Evolutionary conservation across 2,888 invertebrate genomes (phyloP).

Genomic region (Pocota personata): DNA sequence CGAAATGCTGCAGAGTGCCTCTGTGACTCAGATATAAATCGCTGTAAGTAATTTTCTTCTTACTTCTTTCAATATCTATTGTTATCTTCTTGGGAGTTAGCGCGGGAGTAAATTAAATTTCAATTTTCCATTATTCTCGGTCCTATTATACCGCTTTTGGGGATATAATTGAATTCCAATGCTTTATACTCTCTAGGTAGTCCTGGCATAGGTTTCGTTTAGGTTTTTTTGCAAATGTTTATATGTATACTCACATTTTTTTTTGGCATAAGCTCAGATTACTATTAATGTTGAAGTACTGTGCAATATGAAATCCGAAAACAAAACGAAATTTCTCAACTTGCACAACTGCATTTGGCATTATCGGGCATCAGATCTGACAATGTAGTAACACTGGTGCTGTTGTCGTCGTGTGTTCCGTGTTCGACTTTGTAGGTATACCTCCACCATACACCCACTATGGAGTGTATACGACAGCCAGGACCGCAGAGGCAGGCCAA

Average conservation of each 20-base stretch:
- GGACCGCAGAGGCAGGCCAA: constrained; percentile 6
- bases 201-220: not conserved
- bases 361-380: constrained; percentile 55
- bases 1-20: constrained; percentile 10
- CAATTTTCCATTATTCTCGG: constrained; percentile 49
- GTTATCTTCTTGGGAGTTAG: not conserved
- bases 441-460: not conserved
- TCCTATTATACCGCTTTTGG: constrained; percentile 15
- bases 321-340: constrained; percentile 24
- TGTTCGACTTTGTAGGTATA: constrained; percentile 12
- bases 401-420: constrained; percentile 35
- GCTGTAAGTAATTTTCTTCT: constrained; percentile 19
- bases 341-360: constrained; percentile 58
- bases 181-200: constrained; percentile 6
- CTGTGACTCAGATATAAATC: constrained; percentile 43
- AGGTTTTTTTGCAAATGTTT: not conserved
- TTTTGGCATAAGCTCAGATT: not conserved
- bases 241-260: not conserved
- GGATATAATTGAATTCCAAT: constrained; percentile 47
- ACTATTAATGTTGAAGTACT: not conserved
- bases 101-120: constrained; percentile 55
- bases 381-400: constrained; percentile 44
- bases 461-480: constrained; percentile 9
- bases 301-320: not conserved
- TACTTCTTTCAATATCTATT: not conserved